Evolutionary conservation across 2,113 vertebrate species (phyloP).

Genomic region (Tachuris rubrigastra): DNA sequence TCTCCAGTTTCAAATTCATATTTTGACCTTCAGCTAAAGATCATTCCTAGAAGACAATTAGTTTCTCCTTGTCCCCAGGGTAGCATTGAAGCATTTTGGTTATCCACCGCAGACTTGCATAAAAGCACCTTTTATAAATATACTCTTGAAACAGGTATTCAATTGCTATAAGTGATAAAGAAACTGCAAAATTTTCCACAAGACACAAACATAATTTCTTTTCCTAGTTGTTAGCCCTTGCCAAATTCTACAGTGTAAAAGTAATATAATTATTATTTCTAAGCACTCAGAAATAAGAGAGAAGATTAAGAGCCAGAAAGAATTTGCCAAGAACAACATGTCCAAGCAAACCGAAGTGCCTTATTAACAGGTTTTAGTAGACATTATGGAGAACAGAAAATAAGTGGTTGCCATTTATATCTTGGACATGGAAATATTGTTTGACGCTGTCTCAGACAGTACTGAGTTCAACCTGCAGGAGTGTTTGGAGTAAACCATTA

Average conservation of each 20-base stretch:
- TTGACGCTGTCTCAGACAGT: neutral
- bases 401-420: neutral
- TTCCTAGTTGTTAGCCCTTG: neutral
- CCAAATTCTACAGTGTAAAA: neutral
- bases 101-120: neutral
- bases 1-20: neutral
- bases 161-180: neutral
- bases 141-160: neutral
- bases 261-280: neutral
- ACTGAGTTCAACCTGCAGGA: neutral
- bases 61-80: neutral
- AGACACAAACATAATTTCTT: neutral
- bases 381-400: neutral
- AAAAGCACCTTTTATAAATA: neutral
- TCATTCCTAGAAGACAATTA: neutral
- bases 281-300: neutral
- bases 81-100: neutral
- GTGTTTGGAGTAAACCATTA: neutral
- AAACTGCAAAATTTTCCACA: neutral
- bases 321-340: neutral
- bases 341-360: neutral
- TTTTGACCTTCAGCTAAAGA: neutral
- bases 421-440: neutral
- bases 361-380: neutral
- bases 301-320: neutral